These are phyloP conservation scores for Pipa parva DNA, from an alignment of 2,113 vertebrate species.

Conservation along the genomic window DNA sequence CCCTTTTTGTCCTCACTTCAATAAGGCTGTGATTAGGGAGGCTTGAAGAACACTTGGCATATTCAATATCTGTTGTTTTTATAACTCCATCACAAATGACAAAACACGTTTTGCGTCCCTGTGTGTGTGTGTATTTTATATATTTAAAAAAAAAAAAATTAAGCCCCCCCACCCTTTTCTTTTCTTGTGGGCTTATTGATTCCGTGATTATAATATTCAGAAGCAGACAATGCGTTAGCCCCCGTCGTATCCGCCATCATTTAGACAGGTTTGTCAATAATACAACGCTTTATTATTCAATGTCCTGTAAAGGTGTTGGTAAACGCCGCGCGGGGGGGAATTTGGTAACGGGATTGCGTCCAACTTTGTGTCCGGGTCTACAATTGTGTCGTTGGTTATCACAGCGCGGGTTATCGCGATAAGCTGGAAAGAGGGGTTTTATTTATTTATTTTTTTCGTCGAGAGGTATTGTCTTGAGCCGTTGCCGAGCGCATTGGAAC, in stretches of 20 bases:
- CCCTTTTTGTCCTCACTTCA: conserved; percentile 99
- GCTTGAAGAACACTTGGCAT: conserved; percentile 97
- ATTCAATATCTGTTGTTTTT: conserved; percentile 99
- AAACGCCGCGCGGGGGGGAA: too few species aligned
- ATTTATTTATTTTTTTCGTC: too few species aligned
- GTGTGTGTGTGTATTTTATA: not conserved
- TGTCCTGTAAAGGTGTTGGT: conserved; percentile 77
- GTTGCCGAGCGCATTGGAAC: too few species aligned
- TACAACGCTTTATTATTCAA: conserved; percentile 53
- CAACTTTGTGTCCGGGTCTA: too few species aligned
- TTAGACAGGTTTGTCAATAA: conserved; percentile 69
- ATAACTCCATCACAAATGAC: conserved; percentile 98
- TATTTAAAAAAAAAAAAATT: too few species aligned
- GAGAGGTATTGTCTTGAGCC: too few species aligned
- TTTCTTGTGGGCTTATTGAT: conserved; percentile 96
- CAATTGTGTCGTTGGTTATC: too few species aligned
- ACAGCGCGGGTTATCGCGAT: too few species aligned
- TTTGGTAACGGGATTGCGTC: too few species aligned
- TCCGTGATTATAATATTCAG: conserved; percentile 99
- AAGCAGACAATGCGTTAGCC: conserved; percentile 82
- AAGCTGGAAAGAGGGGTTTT: too few species aligned
- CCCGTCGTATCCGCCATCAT: conserved; percentile 68
- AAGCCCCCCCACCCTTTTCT: too few species aligned
- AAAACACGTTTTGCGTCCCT: conserved; percentile 77
- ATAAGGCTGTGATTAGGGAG: conserved; percentile 99